Evolutionary conservation across 2,888 invertebrate species (phyloP), one percentile per base, ranked within the genome.

Genomic region (Nemurella pictetii): DNA sequence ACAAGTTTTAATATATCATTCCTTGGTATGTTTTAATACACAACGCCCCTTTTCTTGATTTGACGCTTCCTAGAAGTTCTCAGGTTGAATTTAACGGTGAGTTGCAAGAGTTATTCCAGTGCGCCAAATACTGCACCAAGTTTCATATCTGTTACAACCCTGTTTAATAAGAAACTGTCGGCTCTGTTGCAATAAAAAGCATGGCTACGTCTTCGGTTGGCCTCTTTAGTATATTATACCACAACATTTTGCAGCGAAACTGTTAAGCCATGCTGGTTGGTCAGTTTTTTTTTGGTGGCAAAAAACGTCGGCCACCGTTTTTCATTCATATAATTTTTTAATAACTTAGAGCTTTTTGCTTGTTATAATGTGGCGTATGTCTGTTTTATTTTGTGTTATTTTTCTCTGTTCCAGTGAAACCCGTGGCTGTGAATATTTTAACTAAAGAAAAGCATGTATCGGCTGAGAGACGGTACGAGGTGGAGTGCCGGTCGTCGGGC

Each of bases 401-500:
- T 85, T 86, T 88, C 87, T 89, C 90, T 91, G 88, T 93, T 93
- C 74, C 93, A 97, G 97, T 97, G 89, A 96, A 96, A 92, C 97
- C 97, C 80, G 93, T 96, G 89, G 93, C 94, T 86, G 96, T 97
- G 87, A 94, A 94, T 89, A 97, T 97, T 89, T 90, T 96, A 88
- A 96, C 95, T 85, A 96, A 96, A 90, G 96, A 96, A 89, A 93
- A 94, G 88, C 95, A 95, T 89, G 94, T 97, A 85, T 96, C 96
- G 27, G 96, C 96, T 0, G 96, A 96, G 89, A 95, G 95, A 89
- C 93, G 95, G 87, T 96, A 97, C 90, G 96, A 96, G 88, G 94
- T 97, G 86, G 96, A 97, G 89, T 97, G 97, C 90, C 94, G 95
- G 89, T 95, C 96, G 85, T 94, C 95, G 0, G 97, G 97, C 84